phyloP scores from a whole-genome alignment of 2,113 vertebrate species.

The Eurystomus gularis region DNA sequence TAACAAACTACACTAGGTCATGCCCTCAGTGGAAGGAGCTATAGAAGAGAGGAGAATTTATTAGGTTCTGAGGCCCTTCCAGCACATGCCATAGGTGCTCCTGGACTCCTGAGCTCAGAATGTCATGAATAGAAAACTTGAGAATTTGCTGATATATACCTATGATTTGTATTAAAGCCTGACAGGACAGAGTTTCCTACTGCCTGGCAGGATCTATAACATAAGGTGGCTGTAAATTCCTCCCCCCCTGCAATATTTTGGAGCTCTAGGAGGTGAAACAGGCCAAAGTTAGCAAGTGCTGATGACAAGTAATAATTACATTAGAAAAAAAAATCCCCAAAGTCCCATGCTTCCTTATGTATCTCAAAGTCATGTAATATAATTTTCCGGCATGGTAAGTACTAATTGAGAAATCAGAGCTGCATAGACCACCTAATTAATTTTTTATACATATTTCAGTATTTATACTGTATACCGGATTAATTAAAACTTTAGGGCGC shows the following conservation, averaged over 20 bases:
- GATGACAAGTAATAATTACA: slow-evolving; percentile 63
- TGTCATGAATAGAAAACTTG: neutral
- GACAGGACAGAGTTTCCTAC: neutral
- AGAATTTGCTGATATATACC: neutral
- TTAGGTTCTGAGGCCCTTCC: neutral
- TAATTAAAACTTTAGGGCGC: slow-evolving; percentile 71
- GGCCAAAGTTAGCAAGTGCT: slow-evolving; percentile 50
- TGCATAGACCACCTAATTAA: slow-evolving; percentile 72
- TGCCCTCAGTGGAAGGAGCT: neutral
- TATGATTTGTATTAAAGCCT: neutral
- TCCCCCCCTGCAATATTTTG: neutral
- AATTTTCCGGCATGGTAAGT: slow-evolving; percentile 69
- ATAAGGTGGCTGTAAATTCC: neutral
- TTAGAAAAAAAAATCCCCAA: slow-evolving; percentile 40
- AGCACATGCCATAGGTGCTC: neutral
- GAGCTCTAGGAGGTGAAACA: slow-evolving; percentile 17
- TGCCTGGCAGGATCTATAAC: neutral
- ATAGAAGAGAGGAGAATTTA: neutral
- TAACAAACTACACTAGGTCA: neutral
- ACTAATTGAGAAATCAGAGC: slow-evolving; percentile 74
- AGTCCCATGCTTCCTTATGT: slow-evolving; percentile 61
- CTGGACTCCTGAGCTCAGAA: neutral
- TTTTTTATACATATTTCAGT: slow-evolving; percentile 71
- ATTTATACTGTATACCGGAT: slow-evolving; percentile 60
- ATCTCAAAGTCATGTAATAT: slow-evolving; percentile 66